Evolutionary conservation across 23 tunicate genomes (phyloP).

Genomic region (Halocynthia roretzi): DNA sequence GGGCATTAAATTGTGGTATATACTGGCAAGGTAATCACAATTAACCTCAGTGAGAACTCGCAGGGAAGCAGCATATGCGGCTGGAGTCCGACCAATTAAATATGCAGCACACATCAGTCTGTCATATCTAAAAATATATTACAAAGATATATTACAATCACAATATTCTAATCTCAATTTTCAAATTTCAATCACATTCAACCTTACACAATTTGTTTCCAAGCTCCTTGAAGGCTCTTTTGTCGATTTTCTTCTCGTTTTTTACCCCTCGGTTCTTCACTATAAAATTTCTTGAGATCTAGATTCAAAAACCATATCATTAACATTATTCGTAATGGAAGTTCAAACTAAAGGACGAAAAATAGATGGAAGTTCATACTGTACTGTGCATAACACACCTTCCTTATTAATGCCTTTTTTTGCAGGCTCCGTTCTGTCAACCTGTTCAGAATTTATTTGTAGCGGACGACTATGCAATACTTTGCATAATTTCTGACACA

Average conservation of each 20-base stretch:
- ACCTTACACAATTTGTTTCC: constrained; percentile 10
- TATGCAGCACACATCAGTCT: constrained; percentile 51
- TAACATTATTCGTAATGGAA: neutral
- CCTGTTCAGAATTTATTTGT: neutral
- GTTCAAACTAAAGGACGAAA: too few relatives aligned
- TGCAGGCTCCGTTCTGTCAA: neutral
- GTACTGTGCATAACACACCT: neutral
- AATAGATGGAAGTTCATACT: too few relatives aligned
- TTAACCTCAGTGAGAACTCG: constrained; percentile 51
- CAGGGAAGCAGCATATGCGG: constrained; percentile 48
- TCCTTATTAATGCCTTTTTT: neutral
- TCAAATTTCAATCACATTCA: neutral
- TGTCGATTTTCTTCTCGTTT: too few relatives aligned
- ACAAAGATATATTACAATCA: too few relatives aligned
- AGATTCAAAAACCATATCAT: neutral
- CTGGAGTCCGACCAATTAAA: constrained; percentile 51
- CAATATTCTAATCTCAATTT: neutral
- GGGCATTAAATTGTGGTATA: too few relatives aligned
- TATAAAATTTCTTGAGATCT: neutral
- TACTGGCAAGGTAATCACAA: neutral
- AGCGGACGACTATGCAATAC: constrained; percentile 13
- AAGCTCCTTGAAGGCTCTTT: neutral
- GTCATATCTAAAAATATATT: constrained; percentile 40
- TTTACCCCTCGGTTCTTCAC: too few relatives aligned
- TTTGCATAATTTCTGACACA: constrained; percentile 14